Evolutionary conservation across 2,113 vertebrate genomes (phyloP).

Genomic region (Capra hircus): DNA sequence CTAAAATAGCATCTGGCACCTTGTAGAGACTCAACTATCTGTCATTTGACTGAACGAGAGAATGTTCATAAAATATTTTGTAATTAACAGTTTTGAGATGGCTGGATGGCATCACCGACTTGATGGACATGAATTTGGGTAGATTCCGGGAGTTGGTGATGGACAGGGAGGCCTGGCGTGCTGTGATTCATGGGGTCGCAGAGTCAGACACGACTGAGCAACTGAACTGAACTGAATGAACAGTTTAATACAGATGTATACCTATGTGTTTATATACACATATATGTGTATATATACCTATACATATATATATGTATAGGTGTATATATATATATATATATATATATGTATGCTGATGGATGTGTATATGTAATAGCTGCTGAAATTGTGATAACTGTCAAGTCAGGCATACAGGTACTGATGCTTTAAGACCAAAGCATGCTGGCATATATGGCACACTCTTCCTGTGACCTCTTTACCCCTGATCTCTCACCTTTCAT

Average conservation of each 20-base stretch:
- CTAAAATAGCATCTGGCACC: background rate
- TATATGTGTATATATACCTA: background rate
- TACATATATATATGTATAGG: background rate
- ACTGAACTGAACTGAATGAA: background rate
- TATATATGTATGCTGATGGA: too few relatives aligned
- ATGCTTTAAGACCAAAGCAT: background rate
- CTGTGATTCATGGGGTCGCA: too few relatives aligned
- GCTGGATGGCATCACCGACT: too few relatives aligned
- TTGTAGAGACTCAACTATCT: background rate
- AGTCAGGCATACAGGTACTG: background rate
- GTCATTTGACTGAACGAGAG: background rate
- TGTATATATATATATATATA: background rate
- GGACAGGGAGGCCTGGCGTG: too few relatives aligned
- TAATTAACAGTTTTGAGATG: background rate
- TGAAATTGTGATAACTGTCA: background rate
- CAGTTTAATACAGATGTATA: background rate
- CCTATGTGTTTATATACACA: background rate
- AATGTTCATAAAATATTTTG: background rate
- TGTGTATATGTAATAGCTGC: background rate
- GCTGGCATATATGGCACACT: too few relatives aligned
- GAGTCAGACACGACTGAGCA: too few relatives aligned
- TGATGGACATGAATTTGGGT: too few relatives aligned
- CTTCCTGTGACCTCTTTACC: background rate
- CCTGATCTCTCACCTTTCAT: background rate
- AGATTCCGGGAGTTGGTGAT: too few relatives aligned